Evolutionary conservation across 2,113 vertebrate genomes (phyloP).

Genomic region (Mugil cephalus): DNA sequence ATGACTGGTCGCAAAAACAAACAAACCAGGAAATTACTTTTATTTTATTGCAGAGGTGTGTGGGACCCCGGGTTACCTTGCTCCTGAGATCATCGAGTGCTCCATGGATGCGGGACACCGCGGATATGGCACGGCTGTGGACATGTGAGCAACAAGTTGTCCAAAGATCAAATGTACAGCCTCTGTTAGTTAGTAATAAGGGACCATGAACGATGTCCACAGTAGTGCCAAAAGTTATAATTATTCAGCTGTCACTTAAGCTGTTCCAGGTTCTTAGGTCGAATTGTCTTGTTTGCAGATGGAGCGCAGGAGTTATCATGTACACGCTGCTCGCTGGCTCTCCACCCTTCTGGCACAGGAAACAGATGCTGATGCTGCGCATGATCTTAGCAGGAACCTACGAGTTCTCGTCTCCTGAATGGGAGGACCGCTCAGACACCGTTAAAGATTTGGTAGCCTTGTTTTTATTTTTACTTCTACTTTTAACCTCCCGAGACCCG

Average conservation of each 20-base stretch:
- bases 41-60: conserved; percentile 88
- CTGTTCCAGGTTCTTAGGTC: too few species aligned
- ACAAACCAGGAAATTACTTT: neutral
- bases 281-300: conserved; percentile 81
- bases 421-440: conserved; percentile 96
- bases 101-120: conserved; percentile 92
- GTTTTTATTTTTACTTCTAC: too few species aligned
- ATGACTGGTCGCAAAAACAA: too few species aligned
- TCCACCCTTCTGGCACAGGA: conserved; percentile 98
- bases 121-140: conserved; percentile 92
- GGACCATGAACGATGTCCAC: too few species aligned
- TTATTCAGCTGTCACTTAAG: too few species aligned
- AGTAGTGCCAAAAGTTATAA: too few species aligned
- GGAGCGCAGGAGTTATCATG: conserved; percentile 98
- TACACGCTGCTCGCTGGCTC: conserved; percentile 97
- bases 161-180: neutral
- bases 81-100: conserved; percentile 96
- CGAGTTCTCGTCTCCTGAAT: conserved; percentile 92
- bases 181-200: too few species aligned
- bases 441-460: conserved; percentile 93
- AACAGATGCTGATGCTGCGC: conserved; percentile 98
- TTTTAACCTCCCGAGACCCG: too few species aligned
- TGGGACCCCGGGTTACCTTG: conserved; percentile 95
- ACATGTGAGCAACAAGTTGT: conserved; percentile 88
- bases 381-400: conserved; percentile 95